phyloP scores from a whole-genome alignment of 2,888 invertebrate species.

The Stomorhina lunata region DNA sequence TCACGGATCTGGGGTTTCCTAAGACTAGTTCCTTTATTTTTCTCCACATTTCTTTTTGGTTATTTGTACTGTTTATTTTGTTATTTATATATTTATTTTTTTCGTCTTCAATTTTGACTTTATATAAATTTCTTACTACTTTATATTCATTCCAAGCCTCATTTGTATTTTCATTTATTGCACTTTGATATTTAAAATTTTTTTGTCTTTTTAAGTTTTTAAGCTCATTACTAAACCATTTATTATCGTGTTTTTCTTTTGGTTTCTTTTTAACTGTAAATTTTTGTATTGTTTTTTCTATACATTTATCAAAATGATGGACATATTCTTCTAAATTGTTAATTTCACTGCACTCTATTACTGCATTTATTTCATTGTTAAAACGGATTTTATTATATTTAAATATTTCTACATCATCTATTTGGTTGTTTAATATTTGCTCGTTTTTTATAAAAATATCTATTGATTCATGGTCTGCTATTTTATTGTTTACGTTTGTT shows the following conservation, averaged over 20 bases:
- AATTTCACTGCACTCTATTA: background rate
- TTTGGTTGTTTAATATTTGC: background rate
- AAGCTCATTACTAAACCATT: background rate
- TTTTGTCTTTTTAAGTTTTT: background rate
- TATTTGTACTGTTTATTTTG: background rate
- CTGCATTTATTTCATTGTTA: background rate
- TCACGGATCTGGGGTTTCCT: background rate
- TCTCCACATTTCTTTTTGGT: background rate
- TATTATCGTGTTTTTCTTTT: background rate
- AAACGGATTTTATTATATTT: background rate
- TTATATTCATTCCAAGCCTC: background rate
- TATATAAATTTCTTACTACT: constrained; percentile 5
- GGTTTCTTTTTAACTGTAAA: background rate
- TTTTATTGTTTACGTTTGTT: background rate
- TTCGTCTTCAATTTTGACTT: constrained; percentile 1
- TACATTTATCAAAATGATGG: background rate
- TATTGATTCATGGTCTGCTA: background rate
- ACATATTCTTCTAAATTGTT: background rate
- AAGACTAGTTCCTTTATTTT: background rate
- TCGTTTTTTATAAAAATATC: background rate
- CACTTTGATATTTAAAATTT: background rate
- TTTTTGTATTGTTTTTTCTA: background rate
- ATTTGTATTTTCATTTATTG: background rate
- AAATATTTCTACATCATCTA: background rate
- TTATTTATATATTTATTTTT: constrained; percentile 3